These are phyloP conservation scores for Portunus trituberculatus DNA, from an alignment of 1,140 invertebrate genomes.

Conservation along the genomic window DNA sequence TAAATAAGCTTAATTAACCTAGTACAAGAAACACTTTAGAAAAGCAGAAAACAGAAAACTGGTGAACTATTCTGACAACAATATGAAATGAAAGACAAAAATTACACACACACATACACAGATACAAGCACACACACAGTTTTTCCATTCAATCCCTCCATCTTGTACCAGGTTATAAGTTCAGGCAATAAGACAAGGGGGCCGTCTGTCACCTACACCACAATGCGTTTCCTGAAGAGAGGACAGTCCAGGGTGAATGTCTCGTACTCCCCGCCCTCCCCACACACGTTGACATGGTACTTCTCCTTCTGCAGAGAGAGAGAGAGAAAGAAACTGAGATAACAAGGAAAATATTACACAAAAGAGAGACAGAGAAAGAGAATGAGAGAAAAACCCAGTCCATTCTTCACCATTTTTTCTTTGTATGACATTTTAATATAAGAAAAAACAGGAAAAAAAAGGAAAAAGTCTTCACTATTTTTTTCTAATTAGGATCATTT, in stretches of 20 bases:
- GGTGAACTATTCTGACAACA: neutral
- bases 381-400: no score
- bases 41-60: neutral
- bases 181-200: neutral
- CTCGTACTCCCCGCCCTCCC: conserved; percentile 99
- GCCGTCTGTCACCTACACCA: conserved; percentile 87
- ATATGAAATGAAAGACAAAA: neutral
- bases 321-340: neutral
- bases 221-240: conserved; percentile 93
- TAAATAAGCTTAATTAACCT: no score
- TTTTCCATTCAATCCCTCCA: no score
- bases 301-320: conserved; percentile 80
- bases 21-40: conserved; percentile 49
- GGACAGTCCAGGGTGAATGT: conserved; percentile 98
- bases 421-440: neutral
- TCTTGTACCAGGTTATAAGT: neutral
- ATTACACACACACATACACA: neutral
- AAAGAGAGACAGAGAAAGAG: no score
- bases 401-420: no score
- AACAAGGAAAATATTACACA: no score
- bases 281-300: conserved; percentile 98
- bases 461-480: no score
- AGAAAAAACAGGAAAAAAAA: neutral
- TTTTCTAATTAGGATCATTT: no score
- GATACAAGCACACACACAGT: neutral